Conservation (phyloP, 1,140 invertebrate genomes). For the Bathynomus jamesi region DNA sequence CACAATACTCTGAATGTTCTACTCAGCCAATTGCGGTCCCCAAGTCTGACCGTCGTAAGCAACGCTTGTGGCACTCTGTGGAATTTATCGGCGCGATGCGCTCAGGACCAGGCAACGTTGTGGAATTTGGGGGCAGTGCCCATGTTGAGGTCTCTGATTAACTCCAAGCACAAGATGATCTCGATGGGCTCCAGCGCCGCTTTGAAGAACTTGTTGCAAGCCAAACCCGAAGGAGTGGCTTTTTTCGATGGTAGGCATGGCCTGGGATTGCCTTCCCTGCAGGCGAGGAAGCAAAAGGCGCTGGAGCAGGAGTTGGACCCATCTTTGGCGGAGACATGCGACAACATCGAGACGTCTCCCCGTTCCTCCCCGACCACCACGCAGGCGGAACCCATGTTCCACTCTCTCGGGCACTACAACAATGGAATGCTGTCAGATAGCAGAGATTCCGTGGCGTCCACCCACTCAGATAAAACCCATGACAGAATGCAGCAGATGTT, state of each 20-base stretch:
- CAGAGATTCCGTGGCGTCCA: conserved; percentile 29
- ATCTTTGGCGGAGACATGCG: conserved; percentile 78
- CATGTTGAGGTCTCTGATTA: conserved; percentile 83
- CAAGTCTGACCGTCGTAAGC: conserved; percentile 87
- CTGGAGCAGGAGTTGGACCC: conserved; percentile 80
- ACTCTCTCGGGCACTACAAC: conserved; percentile 38
- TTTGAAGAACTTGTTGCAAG: conserved; percentile 81
- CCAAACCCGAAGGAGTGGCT: conserved; percentile 54
- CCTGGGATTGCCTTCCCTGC: conserved; percentile 62
- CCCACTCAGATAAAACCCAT: conserved; percentile 35
- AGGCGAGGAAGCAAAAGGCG: conserved; percentile 75
- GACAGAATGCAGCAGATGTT: conserved; percentile 32
- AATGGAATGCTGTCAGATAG: conserved; percentile 26
- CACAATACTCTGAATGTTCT: conserved; percentile 82
- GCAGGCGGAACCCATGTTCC: conserved; percentile 38
- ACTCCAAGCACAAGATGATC: conserved; percentile 96
- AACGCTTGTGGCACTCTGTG: conserved; percentile 94
- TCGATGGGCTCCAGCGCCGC: conserved; percentile 90
- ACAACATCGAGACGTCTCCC: conserved; percentile 64
- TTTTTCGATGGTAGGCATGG: conserved; percentile 28
- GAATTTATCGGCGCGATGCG: conserved; percentile 86
- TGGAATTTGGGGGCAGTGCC: conserved; percentile 88
- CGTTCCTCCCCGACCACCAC: conserved; percentile 47
- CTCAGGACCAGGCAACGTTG: conserved; percentile 75
- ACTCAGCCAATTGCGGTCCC: conserved; percentile 81